These are phyloP conservation scores for Tetanocera ferruginea DNA, from an alignment of 2,888 invertebrate species.

Conservation along the genomic window DNA sequence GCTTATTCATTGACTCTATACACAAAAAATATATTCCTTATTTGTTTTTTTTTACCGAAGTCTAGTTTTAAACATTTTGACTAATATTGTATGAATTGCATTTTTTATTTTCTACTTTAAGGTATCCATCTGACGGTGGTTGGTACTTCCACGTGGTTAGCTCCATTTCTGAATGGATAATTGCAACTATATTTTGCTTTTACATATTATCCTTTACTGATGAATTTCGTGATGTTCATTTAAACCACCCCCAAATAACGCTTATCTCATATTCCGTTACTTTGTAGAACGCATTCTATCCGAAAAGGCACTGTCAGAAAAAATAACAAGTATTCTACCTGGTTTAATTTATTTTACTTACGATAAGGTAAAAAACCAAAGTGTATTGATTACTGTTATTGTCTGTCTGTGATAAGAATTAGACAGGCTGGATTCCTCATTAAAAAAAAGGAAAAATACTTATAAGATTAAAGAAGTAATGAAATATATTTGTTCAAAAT, in stretches of 20 bases:
- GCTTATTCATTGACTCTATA: too few relatives aligned
- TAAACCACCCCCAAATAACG: conserved; percentile 71
- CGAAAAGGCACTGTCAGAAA: neutral
- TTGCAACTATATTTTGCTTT: conserved; percentile 74
- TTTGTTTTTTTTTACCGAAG: too few relatives aligned
- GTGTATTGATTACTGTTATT: too few relatives aligned
- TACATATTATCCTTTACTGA: conserved; percentile 76
- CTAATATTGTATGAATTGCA: neutral
- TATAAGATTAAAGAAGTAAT: neutral
- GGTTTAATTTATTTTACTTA: neutral
- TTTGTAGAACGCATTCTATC: conserved; percentile 49
- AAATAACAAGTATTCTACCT: neutral
- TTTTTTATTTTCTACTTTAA: conserved; percentile 44
- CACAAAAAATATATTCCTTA: too few relatives aligned
- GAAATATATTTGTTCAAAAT: neutral
- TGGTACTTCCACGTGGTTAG: conserved; percentile 77
- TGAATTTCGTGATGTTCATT: conserved; percentile 75
- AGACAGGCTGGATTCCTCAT: neutral
- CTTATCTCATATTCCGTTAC: conserved; percentile 61
- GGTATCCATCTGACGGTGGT: conserved; percentile 74
- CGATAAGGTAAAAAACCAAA: neutral
- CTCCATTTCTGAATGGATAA: conserved; percentile 77
- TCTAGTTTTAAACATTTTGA: too few relatives aligned
- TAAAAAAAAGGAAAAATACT: neutral
- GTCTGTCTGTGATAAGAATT: too few relatives aligned